Base-by-base conservation (phyloP, 2,888 invertebrate species). In the Actias luna region DNA sequence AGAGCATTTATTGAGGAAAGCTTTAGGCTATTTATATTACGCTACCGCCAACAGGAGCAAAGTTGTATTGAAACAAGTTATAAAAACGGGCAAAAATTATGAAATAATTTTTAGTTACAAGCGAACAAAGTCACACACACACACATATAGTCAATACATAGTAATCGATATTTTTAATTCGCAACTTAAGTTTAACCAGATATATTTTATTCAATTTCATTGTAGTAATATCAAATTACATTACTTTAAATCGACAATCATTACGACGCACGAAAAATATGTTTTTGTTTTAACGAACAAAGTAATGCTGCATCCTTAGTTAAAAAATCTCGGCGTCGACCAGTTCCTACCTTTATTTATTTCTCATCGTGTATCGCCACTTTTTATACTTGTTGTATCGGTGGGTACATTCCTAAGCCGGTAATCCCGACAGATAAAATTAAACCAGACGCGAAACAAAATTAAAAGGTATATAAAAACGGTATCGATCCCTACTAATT, bases 381-480 rank as follows among this genome's bases (percentile, higher is more conserved):
- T 88, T 90, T 89, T 91, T 92, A 83, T 76, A 89, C 88, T 86
- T 90, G 83, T 91, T 91, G 88, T 83, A 78, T 77, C 86, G 87
- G 82, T 84, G 88, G 80, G 85, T 88, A 89, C 91, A 92, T 92
- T 92, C 92, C 92, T 90, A 88, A 89, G 90, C 87, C 87, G 85
- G 92, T 91, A 91, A 92, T 91, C 91, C 87, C 86, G 88, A 88
- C 91, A 88, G 90, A 91, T 91, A 91, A 92, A 92, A 91, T 92
- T 92, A 91, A 91, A 89, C 89, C 91, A 92, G 92, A 92, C 92
- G 88, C 87, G 87, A 89, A 92, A 92, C 86, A 91, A 92, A 92
- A 92, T 91, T 89, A 92, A 92, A 92, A 91, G 84, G 88, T 85
- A 86, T 79, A 88, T 88, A 86, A 89, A 89, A 88, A 88, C 83